Conservation (phyloP, 1,140 invertebrate species). For the Drosophila varians region DNA sequence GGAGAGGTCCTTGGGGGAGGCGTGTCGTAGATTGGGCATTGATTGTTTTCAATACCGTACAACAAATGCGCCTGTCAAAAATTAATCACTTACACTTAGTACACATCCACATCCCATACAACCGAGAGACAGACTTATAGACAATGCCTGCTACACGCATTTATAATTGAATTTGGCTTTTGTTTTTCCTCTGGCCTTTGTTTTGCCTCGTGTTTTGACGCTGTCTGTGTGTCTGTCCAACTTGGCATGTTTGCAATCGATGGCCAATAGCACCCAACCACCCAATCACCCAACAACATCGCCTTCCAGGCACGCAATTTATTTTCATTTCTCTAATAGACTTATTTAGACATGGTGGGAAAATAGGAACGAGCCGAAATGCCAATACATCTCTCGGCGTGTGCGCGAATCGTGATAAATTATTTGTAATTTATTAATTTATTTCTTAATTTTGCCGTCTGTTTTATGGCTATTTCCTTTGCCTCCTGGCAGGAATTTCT, state of each 20-base stretch:
- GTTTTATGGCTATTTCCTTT: slow-evolving; percentile 27
- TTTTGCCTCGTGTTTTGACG: slow-evolving; percentile 56
- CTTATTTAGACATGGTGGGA: slow-evolving; percentile 63
- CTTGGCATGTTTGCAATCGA: slow-evolving; percentile 75
- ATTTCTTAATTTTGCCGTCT: slow-evolving; percentile 62
- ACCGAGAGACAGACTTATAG: slow-evolving; percentile 27
- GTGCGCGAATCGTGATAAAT: slow-evolving; percentile 57
- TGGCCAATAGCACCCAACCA: slow-evolving; percentile 28
- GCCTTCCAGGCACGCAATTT: slow-evolving; percentile 76
- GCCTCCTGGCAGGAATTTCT: background rate
- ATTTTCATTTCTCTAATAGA: slow-evolving; percentile 82
- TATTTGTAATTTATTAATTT: slow-evolving; percentile 78
- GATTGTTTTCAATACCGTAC: slow-evolving; percentile 78
- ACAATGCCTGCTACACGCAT: slow-evolving; percentile 73
- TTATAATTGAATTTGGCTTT: slow-evolving; percentile 81
- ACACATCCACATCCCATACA: slow-evolving; percentile 26
- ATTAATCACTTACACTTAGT: slow-evolving; percentile 81
- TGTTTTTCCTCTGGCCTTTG: slow-evolving; percentile 40
- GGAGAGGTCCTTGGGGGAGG: slow-evolving; percentile 32
- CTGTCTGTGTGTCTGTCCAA: slow-evolving; percentile 51
- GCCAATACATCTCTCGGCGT: slow-evolving; percentile 29
- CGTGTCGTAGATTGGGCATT: slow-evolving; percentile 72
- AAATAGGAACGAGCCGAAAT: background rate
- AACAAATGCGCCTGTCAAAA: slow-evolving; percentile 78
- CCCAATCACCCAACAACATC: background rate